Conservation (phyloP, 2,888 invertebrate genomes). For the Azorinus chamasolen region DNA sequence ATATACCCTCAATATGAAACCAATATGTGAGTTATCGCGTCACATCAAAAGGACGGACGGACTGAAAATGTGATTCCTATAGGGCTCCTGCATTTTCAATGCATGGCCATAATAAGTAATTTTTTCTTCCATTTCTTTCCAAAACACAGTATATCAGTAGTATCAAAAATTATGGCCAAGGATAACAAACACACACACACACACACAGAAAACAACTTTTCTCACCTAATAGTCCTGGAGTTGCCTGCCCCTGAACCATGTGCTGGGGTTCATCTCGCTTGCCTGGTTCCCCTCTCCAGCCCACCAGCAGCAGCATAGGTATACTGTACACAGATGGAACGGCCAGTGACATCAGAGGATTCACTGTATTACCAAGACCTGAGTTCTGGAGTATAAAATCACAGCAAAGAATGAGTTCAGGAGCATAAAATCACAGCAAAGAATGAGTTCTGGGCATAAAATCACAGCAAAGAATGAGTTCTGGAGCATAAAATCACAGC, state of each 20-base stretch:
- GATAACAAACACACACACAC: too few species aligned
- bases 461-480: neutral
- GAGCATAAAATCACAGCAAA: neutral
- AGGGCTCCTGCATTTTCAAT: too few species aligned
- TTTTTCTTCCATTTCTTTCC: too few species aligned
- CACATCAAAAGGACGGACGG: too few species aligned
- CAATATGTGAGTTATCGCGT: too few species aligned
- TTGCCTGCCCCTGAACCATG: conserved; percentile 86
- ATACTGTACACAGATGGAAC: conserved; percentile 86
- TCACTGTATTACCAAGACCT: conserved; percentile 87
- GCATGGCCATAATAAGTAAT: too few species aligned
- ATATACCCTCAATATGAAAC: too few species aligned
- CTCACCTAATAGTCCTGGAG: conserved; percentile 86
- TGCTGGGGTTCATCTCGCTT: conserved; percentile 87
- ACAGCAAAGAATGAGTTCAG: neutral
- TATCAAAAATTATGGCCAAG: too few species aligned
- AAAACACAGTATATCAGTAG: too few species aligned
- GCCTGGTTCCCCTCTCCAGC: conserved; percentile 87
- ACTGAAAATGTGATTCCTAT: too few species aligned
- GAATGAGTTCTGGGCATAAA: neutral
- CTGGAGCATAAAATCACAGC: neutral
- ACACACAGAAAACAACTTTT: too few species aligned
- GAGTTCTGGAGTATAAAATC: conserved; percentile 82
- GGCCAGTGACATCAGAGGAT: conserved; percentile 87
- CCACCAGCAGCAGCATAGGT: conserved; percentile 86